Evolutionary conservation across 2,888 invertebrate genomes (phyloP).

Genomic region (Melipona beecheii): DNA sequence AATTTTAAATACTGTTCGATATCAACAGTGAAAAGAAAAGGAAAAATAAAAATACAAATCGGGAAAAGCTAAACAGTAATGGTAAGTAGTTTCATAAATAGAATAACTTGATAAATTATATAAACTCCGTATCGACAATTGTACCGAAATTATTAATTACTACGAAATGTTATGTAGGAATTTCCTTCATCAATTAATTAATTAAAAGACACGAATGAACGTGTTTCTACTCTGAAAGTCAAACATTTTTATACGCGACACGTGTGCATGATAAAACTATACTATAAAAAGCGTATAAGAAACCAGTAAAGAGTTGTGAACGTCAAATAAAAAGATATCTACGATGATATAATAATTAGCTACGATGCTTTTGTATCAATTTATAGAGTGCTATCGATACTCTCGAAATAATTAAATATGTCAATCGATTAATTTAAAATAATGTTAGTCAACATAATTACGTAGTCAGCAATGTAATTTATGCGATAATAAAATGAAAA

Average conservation of each 20-base stretch:
- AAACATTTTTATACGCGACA: not conserved
- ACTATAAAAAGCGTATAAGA: not conserved
- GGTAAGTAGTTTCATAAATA: not conserved
- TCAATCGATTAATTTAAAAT: not conserved
- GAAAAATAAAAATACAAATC: not conserved
- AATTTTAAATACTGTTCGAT: too few relatives aligned
- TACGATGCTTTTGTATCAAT: not conserved
- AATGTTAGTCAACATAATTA: not conserved
- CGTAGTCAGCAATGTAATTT: not conserved
- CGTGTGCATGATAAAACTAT: not conserved
- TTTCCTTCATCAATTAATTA: not conserved
- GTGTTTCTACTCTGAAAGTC: not conserved
- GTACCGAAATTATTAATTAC: not conserved
- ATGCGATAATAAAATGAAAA: not conserved
- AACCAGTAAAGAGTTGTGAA: constrained; percentile 11
- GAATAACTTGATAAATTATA: not conserved
- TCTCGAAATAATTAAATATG: too few relatives aligned
- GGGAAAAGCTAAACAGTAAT: not conserved
- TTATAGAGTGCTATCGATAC: not conserved
- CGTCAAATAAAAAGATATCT: not conserved
- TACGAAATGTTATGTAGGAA: not conserved
- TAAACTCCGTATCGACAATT: not conserved
- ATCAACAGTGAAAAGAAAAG: not conserved
- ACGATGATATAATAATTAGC: not conserved
- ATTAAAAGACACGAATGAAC: not conserved